Percentiles rank a stretch among this genome's conserved stretches.
Conservation (phyloP, 2,888 invertebrate genomes). For the Carcina quercana region DNA sequence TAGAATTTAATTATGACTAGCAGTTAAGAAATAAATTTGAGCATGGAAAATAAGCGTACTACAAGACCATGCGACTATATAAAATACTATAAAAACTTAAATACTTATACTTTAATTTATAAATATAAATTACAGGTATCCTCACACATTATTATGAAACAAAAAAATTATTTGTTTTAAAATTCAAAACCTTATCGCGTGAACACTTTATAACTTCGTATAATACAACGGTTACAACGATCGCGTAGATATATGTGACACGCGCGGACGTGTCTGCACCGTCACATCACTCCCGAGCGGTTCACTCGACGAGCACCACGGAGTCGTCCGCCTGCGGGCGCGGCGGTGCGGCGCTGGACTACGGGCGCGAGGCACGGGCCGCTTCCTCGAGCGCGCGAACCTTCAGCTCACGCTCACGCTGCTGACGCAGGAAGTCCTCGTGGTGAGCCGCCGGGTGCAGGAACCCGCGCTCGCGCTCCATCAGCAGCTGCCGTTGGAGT, state of each 20-base stretch:
- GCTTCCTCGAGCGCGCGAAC: slow-evolving; percentile 91
- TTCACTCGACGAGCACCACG: slow-evolving; percentile 31
- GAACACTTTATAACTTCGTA: slow-evolving; percentile 27
- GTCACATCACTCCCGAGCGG: slow-evolving; percentile 20
- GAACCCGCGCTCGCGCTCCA: slow-evolving; percentile 85
- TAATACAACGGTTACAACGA: slow-evolving; percentile 19
- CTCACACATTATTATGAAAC: slow-evolving; percentile 39
- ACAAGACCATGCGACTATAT: slow-evolving; percentile 67
- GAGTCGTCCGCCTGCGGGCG: slow-evolving; percentile 19
- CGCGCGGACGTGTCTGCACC: slow-evolving; percentile 8
- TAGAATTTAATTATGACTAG: slow-evolving; percentile 69
- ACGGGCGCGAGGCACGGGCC: slow-evolving; percentile 77
- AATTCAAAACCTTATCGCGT: slow-evolving; percentile 28
- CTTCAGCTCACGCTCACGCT: slow-evolving; percentile 89
- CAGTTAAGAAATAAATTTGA: slow-evolving; percentile 68
- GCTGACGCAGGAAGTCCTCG: slow-evolving; percentile 79
- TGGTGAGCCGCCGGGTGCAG: slow-evolving; percentile 72
- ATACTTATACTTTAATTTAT: slow-evolving; percentile 48
- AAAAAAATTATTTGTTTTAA: slow-evolving; percentile 24
- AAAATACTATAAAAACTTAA: slow-evolving; percentile 58
- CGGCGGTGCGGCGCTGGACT: slow-evolving; percentile 23
- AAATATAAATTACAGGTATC: slow-evolving; percentile 62
- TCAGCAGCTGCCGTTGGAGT: slow-evolving; percentile 86
- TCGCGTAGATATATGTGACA: background rate
- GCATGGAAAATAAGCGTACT: slow-evolving; percentile 69